Evolutionary conservation across 2,113 vertebrate genomes (phyloP), one percentile per base, ranked within the genome.

Genomic region (Megaceryle torquata): DNA sequence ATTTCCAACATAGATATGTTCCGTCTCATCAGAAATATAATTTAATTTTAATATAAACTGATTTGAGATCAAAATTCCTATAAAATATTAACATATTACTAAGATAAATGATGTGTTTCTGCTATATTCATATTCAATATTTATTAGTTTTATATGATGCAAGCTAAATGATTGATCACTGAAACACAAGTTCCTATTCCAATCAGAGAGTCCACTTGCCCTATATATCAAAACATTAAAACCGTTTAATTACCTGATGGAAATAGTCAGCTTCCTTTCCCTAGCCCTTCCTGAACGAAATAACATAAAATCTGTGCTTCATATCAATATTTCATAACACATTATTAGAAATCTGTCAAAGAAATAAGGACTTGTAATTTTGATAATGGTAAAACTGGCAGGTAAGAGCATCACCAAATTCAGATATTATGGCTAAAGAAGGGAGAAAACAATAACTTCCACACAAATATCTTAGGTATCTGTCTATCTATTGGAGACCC

Each of bases 121-220:
- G 15, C 7, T 57, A 17, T 75, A 56, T 61, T 81, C 18, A 46
- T 90, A 94, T 86, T 86, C 17, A 10, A 54, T 89, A 96, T 82
- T 33, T 91, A 69, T 86, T 82, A 24, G 61, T 53, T 41, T 82
- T 74, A 63, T 81, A 83, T 61, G 53, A 68, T 4, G 35, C 35
- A 85, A 67, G 13, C 48, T 61, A 87, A 53, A 70, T 39, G 84
- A 59, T 37, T 76, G 44, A 61, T 88, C 53, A 46, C 48, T 83
- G 51, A 89, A 93, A 89, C 64, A 59, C 11, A 95, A 91, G 82
- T 86, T 70, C 39, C 43, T 95, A 91, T 95, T 96, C 77, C 83
- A 89, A 57, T 80, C 89, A 65, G 20, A 94, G 4, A 68, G 11
- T 15, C 29, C 70, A 71, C 21, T 77, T 68, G 68, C 16, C 61